Evolutionary conservation across 2,797 vertebrate genomes (phyloP), one percentile per base, ranked within the genome.

Genomic region (Morus bassanus): DNA sequence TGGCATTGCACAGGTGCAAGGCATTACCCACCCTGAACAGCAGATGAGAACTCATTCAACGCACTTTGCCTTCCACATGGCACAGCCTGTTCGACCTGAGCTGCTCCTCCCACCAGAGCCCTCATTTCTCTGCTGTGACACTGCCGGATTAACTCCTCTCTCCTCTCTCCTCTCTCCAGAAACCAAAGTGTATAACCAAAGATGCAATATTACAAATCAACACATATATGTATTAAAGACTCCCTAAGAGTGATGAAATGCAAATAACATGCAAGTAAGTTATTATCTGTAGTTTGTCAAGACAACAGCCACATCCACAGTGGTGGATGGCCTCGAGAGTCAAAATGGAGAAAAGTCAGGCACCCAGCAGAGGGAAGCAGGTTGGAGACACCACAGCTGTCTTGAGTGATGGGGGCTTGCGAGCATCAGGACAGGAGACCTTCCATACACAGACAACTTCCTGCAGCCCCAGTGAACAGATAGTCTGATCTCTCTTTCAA

Each of bases 11-110:
- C 64, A 51, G 35, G 14, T 67, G 27, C 33, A 43, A 74, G 73
- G 10, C 23, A 48, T n/a, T 35, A 57, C 39, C 37, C 50, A 45
- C 25, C 33, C 61, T 10, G 11, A 37, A 33, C 43, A 84, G 61
- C 7, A 1, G 64, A 7, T 28, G 43, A 81, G 50, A 68, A 23
- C 25, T 18, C 46, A 33, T 28, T 27, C 63, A 31, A 21, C 1
- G 2, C 4, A 0, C 46, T 72, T 57, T 61, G n/a, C 75, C 14
- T 65, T 63, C 25, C 7, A 4, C 1, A 5, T 0, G 0, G 16
- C 15, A 21, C n/a, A 86, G 70, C 28, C 2, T 1, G 17, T 15
- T 85, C 31, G 0, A 48, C 9, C 51, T 0, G 0, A 89, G 60
- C 51, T 64, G 12, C 48, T 60, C 13, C 16, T 89, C 53, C 54